Conservation (phyloP, 2,113 vertebrate species). For the Oostethus manadensis region DNA sequence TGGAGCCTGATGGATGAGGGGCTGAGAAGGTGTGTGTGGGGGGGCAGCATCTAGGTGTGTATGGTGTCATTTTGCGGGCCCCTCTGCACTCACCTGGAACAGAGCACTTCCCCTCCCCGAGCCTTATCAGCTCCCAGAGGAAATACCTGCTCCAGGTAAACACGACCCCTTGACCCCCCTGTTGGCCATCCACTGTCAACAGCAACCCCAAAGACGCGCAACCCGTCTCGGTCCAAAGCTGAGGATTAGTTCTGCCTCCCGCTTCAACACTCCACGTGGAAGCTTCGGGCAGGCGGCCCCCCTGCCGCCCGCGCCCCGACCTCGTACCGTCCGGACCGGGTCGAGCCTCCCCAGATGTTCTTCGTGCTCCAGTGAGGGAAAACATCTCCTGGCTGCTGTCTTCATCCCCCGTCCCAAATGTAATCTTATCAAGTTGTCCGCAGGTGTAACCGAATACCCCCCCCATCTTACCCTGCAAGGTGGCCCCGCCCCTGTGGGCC, state of each 20-base stretch:
- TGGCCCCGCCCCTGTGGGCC: conserved; percentile 59
- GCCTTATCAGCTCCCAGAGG: conserved; percentile 77
- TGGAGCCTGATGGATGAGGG: conserved; percentile 27
- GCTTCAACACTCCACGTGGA: conserved; percentile 10
- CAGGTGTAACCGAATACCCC: conserved; percentile 64
- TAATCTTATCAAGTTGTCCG: conserved; percentile 75
- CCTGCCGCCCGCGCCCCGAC: too few species aligned
- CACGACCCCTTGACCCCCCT: conserved; percentile 70
- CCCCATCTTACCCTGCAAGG: conserved; percentile 49
- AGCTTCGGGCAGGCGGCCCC: conserved; percentile 3
- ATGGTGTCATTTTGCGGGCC: conserved; percentile 67
- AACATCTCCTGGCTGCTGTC: conserved; percentile 28
- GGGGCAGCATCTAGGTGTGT: conserved; percentile 27
- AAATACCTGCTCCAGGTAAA: conserved; percentile 79
- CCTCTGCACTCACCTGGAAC: conserved; percentile 78
- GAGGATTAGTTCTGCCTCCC: conserved; percentile 34
- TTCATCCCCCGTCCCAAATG: conserved; percentile 57
- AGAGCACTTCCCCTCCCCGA: conserved; percentile 72
- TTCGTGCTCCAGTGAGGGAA: conserved; percentile 53
- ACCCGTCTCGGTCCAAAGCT: conserved; percentile 33
- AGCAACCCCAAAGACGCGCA: conserved; percentile 16
- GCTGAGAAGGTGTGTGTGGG: neutral
- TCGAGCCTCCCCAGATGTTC: conserved; percentile 46
- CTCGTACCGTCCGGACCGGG: conserved; percentile 13
- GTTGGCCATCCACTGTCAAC: conserved; percentile 53